Conservation (phyloP, 2,797 vertebrate genomes). For the Rousettus madagascariensis region DNA sequence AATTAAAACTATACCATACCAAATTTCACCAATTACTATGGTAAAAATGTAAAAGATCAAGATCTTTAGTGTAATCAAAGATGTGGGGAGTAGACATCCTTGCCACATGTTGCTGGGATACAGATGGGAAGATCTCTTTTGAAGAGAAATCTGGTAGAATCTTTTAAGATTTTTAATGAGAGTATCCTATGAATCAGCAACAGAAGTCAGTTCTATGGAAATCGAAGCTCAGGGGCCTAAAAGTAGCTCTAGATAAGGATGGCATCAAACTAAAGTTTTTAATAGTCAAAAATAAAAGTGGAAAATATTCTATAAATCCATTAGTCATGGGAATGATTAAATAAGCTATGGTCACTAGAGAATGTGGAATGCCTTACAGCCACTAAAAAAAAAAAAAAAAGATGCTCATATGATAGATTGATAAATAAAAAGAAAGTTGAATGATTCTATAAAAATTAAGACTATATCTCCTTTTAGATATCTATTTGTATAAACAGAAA, state of each 20-base stretch:
- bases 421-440: not conserved
- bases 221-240: not conserved
- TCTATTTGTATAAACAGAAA: not conserved
- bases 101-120: not conserved
- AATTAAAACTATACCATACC: not conserved
- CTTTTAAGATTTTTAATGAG: slow-evolving; percentile 33
- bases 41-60: not conserved
- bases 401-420: not conserved
- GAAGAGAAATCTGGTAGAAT: not conserved
- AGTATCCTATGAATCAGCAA: slow-evolving; percentile 21
- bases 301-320: not conserved
- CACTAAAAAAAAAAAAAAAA: not conserved
- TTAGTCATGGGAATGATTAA: not conserved
- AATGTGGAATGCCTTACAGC: not conserved
- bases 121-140: not conserved
- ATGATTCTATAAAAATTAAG: not conserved
- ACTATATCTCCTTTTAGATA: not conserved
- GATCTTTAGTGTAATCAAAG: not conserved
- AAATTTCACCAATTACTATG: not conserved
- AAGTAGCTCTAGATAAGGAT: not conserved
- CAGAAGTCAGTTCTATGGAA: not conserved
- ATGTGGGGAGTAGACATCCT: not conserved
- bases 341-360: not conserved
- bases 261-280: not conserved
- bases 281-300: not conserved